phyloP scores from a whole-genome alignment of 2,113 vertebrate genomes.

The Astur gentilis region DNA sequence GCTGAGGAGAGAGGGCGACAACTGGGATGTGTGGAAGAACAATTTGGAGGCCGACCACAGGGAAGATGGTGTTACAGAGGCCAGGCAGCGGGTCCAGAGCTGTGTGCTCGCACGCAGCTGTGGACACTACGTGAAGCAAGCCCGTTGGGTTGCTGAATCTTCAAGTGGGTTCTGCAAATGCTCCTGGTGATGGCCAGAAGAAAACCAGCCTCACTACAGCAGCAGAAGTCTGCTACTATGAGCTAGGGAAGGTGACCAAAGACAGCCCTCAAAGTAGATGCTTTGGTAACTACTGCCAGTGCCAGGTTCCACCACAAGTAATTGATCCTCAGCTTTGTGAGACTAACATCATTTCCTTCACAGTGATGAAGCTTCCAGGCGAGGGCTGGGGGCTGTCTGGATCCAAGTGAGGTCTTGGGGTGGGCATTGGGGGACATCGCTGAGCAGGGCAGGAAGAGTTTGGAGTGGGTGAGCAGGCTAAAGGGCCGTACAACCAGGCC shows the following conservation, averaged over 20 bases:
- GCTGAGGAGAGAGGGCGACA: not conserved
- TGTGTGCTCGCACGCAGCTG: not conserved
- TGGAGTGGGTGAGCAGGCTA: not conserved
- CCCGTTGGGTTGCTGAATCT: not conserved
- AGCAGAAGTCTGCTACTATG: not conserved
- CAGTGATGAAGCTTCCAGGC: not conserved
- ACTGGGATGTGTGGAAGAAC: not conserved
- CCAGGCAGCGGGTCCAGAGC: not conserved
- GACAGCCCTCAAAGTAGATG: not conserved
- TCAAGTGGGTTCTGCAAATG: not conserved
- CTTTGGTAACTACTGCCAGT: not conserved
- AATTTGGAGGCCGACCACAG: not conserved
- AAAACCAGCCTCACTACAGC: not conserved
- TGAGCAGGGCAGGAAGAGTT: not conserved
- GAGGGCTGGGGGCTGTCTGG: not conserved
- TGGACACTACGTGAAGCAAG: rapidly evolving
- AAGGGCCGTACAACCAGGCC: not conserved
- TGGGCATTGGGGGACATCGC: not conserved
- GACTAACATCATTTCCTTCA: not conserved
- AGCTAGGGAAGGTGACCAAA: not conserved
- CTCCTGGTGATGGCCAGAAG: not conserved
- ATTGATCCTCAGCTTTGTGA: not conserved
- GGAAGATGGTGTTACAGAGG: not conserved
- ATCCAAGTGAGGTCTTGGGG: not conserved
- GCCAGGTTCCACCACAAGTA: not conserved